Evolutionary conservation across 2,888 invertebrate genomes (phyloP).

Genomic region (Netelia fuscicornis): DNA sequence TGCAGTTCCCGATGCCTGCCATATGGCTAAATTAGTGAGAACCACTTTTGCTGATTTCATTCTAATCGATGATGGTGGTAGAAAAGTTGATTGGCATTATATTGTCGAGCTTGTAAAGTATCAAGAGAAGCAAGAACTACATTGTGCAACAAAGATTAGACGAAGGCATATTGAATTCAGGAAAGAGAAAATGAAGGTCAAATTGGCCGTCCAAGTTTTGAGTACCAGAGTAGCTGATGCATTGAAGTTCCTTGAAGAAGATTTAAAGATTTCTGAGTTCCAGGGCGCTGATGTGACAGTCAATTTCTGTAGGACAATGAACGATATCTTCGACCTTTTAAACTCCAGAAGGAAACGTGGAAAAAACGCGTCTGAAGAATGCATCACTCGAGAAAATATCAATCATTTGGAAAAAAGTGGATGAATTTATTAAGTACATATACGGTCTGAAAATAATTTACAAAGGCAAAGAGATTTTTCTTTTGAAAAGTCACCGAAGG

Average conservation of each 20-base stretch:
- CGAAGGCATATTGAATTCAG: slow-evolving; percentile 15
- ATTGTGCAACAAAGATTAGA: slow-evolving; percentile 19
- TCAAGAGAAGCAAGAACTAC: slow-evolving; percentile 12
- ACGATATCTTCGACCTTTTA: slow-evolving; percentile 1
- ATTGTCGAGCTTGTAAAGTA: slow-evolving; percentile 26
- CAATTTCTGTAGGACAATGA: too few species aligned
- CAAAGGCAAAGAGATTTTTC: not conserved
- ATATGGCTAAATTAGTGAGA: slow-evolving; percentile 2
- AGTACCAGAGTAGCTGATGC: too few species aligned
- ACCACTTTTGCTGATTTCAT: slow-evolving; percentile 15
- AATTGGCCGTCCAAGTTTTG: too few species aligned
- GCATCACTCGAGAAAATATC: not conserved
- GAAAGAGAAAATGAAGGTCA: not conserved
- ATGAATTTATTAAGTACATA: slow-evolving; percentile 6
- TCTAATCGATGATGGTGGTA: slow-evolving; percentile 13
- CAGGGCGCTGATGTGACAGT: too few species aligned
- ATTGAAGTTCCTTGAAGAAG: not conserved
- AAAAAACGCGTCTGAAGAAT: slow-evolving; percentile 10
- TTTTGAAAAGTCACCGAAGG: slow-evolving; percentile 8
- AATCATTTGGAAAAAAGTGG: slow-evolving; percentile 1
- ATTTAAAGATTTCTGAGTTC: slow-evolving; percentile 10
- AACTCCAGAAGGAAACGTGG: slow-evolving; percentile 15
- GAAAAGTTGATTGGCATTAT: slow-evolving; percentile 16
- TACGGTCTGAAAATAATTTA: slow-evolving; percentile 16
- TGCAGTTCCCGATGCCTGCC: not conserved